A percentile compares a stretch with the other conserved stretches of the same genome.
phyloP scores from a whole-genome alignment of 2,113 vertebrate genomes.

The Hyperoodon ampullatus region DNA sequence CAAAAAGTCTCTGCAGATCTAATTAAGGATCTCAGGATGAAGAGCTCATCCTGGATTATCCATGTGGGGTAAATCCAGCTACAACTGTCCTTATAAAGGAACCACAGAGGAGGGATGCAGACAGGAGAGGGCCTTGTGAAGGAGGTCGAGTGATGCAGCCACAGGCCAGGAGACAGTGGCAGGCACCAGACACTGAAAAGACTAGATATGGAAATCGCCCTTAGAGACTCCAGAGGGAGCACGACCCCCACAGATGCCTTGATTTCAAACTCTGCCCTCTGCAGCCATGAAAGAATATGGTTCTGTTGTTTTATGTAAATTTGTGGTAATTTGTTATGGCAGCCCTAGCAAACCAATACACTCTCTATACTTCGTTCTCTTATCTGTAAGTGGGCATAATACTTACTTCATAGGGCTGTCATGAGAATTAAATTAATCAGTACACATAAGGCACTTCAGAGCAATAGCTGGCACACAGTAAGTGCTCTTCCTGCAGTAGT shows the following conservation, averaged over 20 bases:
- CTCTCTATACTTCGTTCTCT: not conserved
- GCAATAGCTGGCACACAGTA: not conserved
- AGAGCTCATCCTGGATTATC: not conserved
- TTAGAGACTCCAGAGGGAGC: not conserved
- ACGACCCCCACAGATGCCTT: not conserved
- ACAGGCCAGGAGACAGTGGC: not conserved
- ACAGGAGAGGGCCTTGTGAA: not conserved
- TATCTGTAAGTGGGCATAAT: not conserved
- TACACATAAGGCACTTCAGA: not conserved
- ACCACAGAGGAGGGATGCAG: not conserved
- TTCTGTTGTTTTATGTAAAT: not conserved
- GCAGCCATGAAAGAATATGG: not conserved
- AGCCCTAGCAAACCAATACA: not conserved
- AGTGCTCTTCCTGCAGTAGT: not conserved
- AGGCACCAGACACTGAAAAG: not conserved
- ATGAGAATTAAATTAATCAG: not conserved
- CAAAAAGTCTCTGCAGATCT: not conserved
- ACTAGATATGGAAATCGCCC: not conserved
- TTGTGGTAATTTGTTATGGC: not conserved
- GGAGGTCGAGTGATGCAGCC: not conserved
- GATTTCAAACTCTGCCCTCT: not conserved
- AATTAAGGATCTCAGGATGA: not conserved
- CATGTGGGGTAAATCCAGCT: not conserved
- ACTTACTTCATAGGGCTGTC: not conserved
- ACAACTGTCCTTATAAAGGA: not conserved